Base-by-base conservation (phyloP, 2,888 invertebrate genomes). In the Drosophila fungiperda region DNA sequence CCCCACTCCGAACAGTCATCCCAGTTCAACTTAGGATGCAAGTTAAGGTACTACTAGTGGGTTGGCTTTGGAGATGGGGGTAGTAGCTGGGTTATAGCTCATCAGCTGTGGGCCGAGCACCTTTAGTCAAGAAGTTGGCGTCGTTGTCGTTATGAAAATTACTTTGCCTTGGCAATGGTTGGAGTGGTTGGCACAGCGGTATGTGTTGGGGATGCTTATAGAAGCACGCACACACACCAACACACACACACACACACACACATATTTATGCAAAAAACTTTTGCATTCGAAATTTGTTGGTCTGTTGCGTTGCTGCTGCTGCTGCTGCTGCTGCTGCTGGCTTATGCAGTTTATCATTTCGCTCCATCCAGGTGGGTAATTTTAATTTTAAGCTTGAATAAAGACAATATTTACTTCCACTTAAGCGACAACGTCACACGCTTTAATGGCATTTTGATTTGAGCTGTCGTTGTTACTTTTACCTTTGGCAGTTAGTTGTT, bases 301-400 rank as follows among this genome's bases (percentile, higher is more conserved):
- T 82, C 80, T 82, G 83, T 78, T 82, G 86, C 73, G 76, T 66
- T 80, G 67, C 74, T 69, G 66, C 76, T 49, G 26, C 49, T 48
- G 23, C n/a, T 45, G 45, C 12, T 49, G 49, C 26, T 29, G 17
- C 23, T 23, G 38, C 81, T 15, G 68, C 71, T 74, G 76, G 83
- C 84, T 89, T 83, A 90, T 90, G 90, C 90, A 90, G 89, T 90
- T 90, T 90, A 90, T 90, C 90, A 90, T 90, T 87, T 90, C 73
- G 75, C 81, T 69, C 83, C 76, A 77, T 75, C 79, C 83, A 87
- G 81, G 80, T 83, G 80, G 88, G 90, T 83, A 89, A 90, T 90
- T 90, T 89, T 86, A 90, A 90, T 90, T 90, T 90, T 91, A 91
- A 90, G 90, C 91, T 88, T 89, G 91, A 91, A 85, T 91, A 90